Conservation (phyloP, 2,888 invertebrate species). For the Pyrochroa serraticornis region DNA sequence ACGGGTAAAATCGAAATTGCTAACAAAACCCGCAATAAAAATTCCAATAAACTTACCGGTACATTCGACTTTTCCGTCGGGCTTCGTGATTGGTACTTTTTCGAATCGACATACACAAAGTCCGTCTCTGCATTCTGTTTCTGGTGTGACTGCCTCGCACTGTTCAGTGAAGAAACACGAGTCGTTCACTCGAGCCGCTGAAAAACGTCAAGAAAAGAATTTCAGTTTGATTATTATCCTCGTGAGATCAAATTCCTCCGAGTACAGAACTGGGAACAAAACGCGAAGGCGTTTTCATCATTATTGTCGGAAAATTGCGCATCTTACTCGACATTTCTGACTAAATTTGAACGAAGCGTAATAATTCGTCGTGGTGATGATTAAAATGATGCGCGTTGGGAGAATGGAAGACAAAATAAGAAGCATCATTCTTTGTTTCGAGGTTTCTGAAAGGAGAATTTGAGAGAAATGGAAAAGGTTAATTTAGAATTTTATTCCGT, state of each 20-base stretch:
- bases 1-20: no score
- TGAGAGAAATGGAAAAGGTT: no score
- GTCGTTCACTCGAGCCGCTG: constrained; percentile 82
- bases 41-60: constrained; percentile 64
- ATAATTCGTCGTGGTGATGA: no score
- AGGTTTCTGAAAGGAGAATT: no score
- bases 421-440: no score
- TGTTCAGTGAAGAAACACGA: constrained; percentile 84
- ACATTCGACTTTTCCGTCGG: constrained; percentile 76
- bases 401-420: no score
- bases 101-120: constrained; percentile 82
- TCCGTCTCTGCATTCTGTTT: constrained; percentile 81
- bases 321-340: background rate
- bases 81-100: constrained; percentile 71
- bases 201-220: constrained; percentile 49
- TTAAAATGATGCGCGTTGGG: no score
- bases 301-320: background rate
- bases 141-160: constrained; percentile 74
- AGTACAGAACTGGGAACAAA: background rate
- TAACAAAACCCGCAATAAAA: no score
- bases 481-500: no score
- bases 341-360: no score
- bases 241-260: constrained; percentile 1
- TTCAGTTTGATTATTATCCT: constrained; percentile 3
- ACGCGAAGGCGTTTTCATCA: background rate